Evolutionary conservation across 2,113 vertebrate genomes (phyloP), one percentile per base, ranked within the genome.

Genomic region (Tylochromis polylepis): DNA sequence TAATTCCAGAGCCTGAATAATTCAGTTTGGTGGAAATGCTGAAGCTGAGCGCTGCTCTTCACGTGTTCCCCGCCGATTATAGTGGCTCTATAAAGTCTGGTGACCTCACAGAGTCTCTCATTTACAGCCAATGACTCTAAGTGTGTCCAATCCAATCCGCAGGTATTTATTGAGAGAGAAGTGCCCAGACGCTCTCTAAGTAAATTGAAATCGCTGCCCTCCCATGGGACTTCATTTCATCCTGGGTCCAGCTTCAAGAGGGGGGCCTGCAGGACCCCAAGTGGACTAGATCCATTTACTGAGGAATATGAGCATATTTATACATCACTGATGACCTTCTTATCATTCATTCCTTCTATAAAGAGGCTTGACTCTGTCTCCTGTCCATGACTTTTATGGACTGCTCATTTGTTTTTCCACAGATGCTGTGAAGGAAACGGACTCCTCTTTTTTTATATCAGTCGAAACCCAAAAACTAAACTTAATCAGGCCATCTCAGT

Each of bases 91-190:
- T 94, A 93, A 94, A 95, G 91, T 90, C 89, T 57, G 88, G 49
- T 94, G 95, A 95, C 94, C 95, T 94, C 84, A 77, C 92, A 90
- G 91, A 93, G 90, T 82, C 79, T 87, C 91, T 92, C 85, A 85
- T 95, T 95, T 95, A 95, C 93, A 95, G 92, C 92, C 93, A 95
- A 93, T 93, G 90, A 92, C 87, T 93, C 81, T 91, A 92, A 95
- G 92, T 95, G 93, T 93, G 95, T 93, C 91, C 93, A 90, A 83
- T 95, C 90, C 90, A 88, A 91, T 94, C 89, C 51, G 24, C 84
- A 89, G 89, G 85, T 92, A 85, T 94, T 93, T 92, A 95, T 91
- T 87, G 90, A 92, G 83, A 90, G 85, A 89, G 89, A 92, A 91
- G 91, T 70, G 81, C 90, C 77, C 90, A 34, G 65, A 70, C 79